Base-by-base conservation (phyloP, 2,797 vertebrate genomes). In the Anomalospiza imberbis region DNA sequence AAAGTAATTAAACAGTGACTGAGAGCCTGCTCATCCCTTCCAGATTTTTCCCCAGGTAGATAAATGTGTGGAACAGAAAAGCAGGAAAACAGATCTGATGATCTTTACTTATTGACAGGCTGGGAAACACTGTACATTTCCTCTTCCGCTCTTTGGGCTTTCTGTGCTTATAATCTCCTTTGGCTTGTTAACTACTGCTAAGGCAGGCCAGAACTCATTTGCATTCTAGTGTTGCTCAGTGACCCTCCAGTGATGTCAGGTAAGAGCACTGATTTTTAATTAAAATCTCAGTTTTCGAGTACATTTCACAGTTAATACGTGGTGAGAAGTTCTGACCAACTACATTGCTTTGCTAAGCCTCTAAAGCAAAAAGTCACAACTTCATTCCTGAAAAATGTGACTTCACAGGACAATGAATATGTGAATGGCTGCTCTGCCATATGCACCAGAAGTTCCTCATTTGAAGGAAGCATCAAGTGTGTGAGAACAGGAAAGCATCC, bases 251-350 rank as follows among this genome's bases (percentile, higher is more conserved):
- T 75, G 61, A 68, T 91, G 63, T 79, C 82, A 93, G 57, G 40
- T 89, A 92, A 92, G 78, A 88, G 77, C 67, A 70, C 60, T 77
- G 82, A 93, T 89, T 91, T 85, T 96, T 96, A 95, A 94, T 94
- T 95, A 84, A 95, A 94, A 93, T 80, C 45, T 97, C 86, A 91
- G 75, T 95, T 97, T 97, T 97, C 92, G 91, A 97, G 91, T 91
- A 78, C 36, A 89, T 94, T 97, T 97, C 89, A 83, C 77, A 94
- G 90, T 95, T 96, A 96, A 94, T 48, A 73, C 18, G 19, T 16
- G 66, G 88, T 9, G 44, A 93, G 73, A 95, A 97, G 86, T 93
- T 90, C 91, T 84, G 94, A 94, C 79, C 74, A 77, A 71, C 80
- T 88, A 90, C 89, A 67, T 91, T 97, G 82, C 89, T 97, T 86